Base-by-base conservation (phyloP, 2,797 vertebrate species). In the Pagetopsis macropterus region DNA sequence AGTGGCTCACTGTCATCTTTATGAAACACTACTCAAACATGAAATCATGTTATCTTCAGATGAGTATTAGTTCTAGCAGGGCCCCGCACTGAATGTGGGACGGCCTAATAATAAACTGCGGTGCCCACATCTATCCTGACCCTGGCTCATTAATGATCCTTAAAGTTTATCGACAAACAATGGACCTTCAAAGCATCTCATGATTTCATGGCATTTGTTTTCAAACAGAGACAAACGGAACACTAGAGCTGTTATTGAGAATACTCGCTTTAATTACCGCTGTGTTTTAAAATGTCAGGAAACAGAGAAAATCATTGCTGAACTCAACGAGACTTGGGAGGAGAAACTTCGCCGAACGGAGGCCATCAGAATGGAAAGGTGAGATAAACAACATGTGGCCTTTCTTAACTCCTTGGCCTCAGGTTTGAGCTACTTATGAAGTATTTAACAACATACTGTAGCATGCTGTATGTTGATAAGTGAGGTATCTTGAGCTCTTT, bases 261-360 rank as follows among this genome's bases (percentile, higher is more conserved):
- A 45, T 0, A 12, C 8, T 37, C 21, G 12, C 10, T 15, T 61
- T 51, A 16, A 17, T 46, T 2, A 51, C 27, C 9, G 21, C n/a
- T 83, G 5, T 80, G 3, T 55, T 80, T 76, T 73, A 2, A 56
- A 68, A 81, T 71, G 13, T 27, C 87, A 99, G 98, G 98, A 99
- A 92, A 99, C 98, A 0, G 98, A 99, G 89, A 99, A 99, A 91
- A 99, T 99, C 82, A 99, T 99, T 9, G 98, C 98, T 0, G 98
- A 99, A 83, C 95, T 99, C 83, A 99, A 99, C 0, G 98, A 99
- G 88, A 99, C 98, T 0, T 99, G 98, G 98, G 98, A 99, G 72
- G 97, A 99, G 91, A 99, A 99, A 82, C 94, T 99, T 58, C 95
- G 97, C 3, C 91, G 97, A 75, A 99, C 98, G 0, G 98, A 99